Evolutionary conservation across 2,113 vertebrate species (phyloP), one percentile per base, ranked within the genome.

Genomic region (Bostrychus sinensis): DNA sequence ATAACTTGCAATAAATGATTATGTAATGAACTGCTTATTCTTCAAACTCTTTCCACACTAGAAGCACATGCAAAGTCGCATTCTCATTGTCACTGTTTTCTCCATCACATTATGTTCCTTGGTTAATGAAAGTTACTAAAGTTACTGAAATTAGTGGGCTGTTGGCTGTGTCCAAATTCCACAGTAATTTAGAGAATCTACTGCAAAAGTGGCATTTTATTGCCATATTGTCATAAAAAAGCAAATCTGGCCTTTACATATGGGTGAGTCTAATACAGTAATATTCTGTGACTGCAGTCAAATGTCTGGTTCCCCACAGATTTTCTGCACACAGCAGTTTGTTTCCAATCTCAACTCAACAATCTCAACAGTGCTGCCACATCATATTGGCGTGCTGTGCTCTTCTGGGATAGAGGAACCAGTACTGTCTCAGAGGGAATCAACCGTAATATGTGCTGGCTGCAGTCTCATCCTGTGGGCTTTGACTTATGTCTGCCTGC

Each of bases 301-400:
- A 56, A 57, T 22, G 11, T 46, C 19, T 34, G 51, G 22, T 48
- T 70, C 64, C 62, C 56, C 38, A 13, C 41, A 54, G 62, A 54
- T 58, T 67, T 26, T 45, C 34, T 37, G 12, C 12, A 20, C 41
- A 50, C 46, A 19, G 17, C 23, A 8, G 28, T 70, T 14, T 34
- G n/a, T 36, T 36, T 32, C 70, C 50, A 71, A 75, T 61, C 77
- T 69, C 42, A n/a, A 20, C 71, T 58, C 50, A 16, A 73, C 62
- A 72, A 66, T 73, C 71, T 58, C 50, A 16, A 73, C 62, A 72
- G 69, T 73, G 66, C 72, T 81, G 71, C 84, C 67, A 83, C 75
- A 84, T 71, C 58, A 78, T 81, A 79, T 73, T 68, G 67, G 80
- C 61, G 72, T 56, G 9, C 7, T 37, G 19, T 43, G 37, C 61